Evolutionary conservation across 2,113 vertebrate species (phyloP), one percentile per base, ranked within the genome.

Genomic region (Isichthys henryi): DNA sequence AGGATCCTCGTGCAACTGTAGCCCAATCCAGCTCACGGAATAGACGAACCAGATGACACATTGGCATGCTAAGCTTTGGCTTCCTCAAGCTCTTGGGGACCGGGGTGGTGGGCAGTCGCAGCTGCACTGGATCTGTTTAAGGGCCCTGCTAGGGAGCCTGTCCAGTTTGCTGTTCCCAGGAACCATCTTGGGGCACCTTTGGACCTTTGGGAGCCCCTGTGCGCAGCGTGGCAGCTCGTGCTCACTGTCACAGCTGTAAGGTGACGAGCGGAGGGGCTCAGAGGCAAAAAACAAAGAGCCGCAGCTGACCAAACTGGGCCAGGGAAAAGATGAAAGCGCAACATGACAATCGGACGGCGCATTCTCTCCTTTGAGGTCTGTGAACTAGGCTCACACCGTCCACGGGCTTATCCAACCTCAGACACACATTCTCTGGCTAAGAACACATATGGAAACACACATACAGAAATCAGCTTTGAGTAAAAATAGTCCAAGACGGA

Each of bases 111-210:
- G 50, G 85, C 43, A 49, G 31, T 56, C 10, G 82, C 82, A 84
- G 82, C 82, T 84, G 82, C 45, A 35, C 27, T 15, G 48, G 50
- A 15, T 53, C 39, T 39, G n/a, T n/a, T n/a, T n/a, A n/a, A n/a
- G n/a, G n/a, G n/a, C n/a, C 85, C 85, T 15, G 85, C 50, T 53
- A 50, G 50, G 50, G 35, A 80, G 48, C 27, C 5, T 5, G 49
- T 56, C 27, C 49, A 31, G 85, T 86, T 31, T 27, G 11, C 13
- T 15, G 45, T 35, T 87, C 49, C 85, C 50, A 53, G 85, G 50
- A 52, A 87, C 50, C 85, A 87, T 53, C 27, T 48, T 87, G 49
- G 49, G 15, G 85, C 27, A 87, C 85, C 49, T 87, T 87, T 87
- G 49, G 53, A 52, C 82, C 49, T 86, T 52, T 86, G 49, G 84